Percentiles rank a stretch among this genome's conserved stretches.
Evolutionary conservation across 2,888 invertebrate species (phyloP).

Genomic region (Cerastis leucographa): DNA sequence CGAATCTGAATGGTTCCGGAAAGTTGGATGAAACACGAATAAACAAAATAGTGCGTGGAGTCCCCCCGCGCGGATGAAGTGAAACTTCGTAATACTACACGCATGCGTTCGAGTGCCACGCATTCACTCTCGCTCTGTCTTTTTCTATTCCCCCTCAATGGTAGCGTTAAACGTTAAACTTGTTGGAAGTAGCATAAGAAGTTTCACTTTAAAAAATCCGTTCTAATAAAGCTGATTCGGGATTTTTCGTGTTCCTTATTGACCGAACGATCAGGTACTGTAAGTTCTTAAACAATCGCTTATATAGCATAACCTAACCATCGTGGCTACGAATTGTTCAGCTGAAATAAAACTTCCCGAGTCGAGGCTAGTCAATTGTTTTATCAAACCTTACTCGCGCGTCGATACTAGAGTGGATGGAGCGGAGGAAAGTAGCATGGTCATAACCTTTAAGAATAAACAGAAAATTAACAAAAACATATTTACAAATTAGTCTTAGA

Average conservation of each 20-base stretch:
- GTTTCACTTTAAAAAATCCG: too few species aligned
- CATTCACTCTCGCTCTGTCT: too few species aligned
- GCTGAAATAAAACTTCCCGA: neutral
- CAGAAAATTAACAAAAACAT: slow-evolving; percentile 52
- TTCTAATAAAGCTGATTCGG: too few species aligned
- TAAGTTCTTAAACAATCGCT: slow-evolving; percentile 35
- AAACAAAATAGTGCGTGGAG: too few species aligned
- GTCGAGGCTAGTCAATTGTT: neutral
- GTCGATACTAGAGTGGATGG: neutral
- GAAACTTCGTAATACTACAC: too few species aligned
- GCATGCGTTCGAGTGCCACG: too few species aligned
- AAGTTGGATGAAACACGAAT: neutral
- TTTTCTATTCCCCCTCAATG: too few species aligned
- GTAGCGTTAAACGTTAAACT: too few species aligned
- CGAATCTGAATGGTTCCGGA: neutral
- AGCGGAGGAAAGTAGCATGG: neutral
- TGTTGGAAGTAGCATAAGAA: too few species aligned
- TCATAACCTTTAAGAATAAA: slow-evolving; percentile 35
- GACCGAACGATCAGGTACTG: slow-evolving; percentile 40
- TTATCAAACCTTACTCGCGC: neutral
- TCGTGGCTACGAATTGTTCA: slow-evolving; percentile 39
- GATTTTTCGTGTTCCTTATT: too few species aligned
- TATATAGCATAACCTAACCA: slow-evolving; percentile 10
- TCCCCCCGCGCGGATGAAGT: too few species aligned
- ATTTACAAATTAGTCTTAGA: slow-evolving; percentile 55